phyloP scores from a whole-genome alignment of 2,113 vertebrate species.

The Ciconia maguari region DNA sequence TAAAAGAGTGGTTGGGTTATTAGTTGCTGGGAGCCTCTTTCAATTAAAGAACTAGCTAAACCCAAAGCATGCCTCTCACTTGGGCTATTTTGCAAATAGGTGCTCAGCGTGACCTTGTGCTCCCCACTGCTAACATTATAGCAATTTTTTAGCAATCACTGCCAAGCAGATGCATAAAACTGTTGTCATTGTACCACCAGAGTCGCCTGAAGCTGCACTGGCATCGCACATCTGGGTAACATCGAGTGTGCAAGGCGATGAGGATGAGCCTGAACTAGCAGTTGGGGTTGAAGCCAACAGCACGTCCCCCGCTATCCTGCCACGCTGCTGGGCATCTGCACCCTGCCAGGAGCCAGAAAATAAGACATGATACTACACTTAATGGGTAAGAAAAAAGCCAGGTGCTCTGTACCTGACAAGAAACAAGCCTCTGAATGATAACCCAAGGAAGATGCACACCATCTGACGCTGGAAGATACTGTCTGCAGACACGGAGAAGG shows the following conservation, averaged over 20 bases:
- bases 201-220: not conserved
- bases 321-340: not conserved
- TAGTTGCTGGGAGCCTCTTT: not conserved
- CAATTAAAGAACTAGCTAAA: not conserved
- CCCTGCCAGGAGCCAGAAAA: not conserved
- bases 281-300: not conserved
- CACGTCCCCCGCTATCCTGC: not conserved
- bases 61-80: not conserved
- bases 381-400: not conserved
- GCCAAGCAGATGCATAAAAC: not conserved
- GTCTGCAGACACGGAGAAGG: not conserved
- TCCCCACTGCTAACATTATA: not conserved
- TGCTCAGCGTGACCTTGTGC: fast-evolving
- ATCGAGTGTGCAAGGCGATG: fast-evolving
- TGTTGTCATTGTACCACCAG: not conserved
- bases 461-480: not conserved
- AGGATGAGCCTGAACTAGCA: not conserved
- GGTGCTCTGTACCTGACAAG: not conserved
- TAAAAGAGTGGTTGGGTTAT: not conserved
- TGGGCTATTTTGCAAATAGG: not conserved
- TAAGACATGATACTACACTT: not conserved
- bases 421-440: fast-evolving
- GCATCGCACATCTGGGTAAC: not conserved
- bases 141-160: not conserved
- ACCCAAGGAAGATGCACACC: not conserved